Evolutionary conservation across 2,113 vertebrate species (phyloP).

Genomic region (Theristicus caerulescens): DNA sequence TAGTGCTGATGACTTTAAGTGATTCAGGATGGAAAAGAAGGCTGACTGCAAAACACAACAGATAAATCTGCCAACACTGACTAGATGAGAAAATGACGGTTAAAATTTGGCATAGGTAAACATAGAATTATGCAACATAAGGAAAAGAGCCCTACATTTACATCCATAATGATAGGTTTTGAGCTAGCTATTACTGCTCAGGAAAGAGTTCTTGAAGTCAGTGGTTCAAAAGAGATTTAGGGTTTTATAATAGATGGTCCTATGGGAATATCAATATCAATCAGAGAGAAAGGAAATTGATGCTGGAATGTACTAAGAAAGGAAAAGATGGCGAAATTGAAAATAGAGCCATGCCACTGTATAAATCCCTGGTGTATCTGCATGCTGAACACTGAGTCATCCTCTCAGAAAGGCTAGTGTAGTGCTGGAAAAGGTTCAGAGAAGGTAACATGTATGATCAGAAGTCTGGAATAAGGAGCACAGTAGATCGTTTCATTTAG

Average conservation of each 20-base stretch:
- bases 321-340: neutral
- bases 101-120: neutral
- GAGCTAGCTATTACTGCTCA: neutral
- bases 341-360: neutral
- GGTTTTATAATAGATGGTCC: neutral
- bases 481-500: neutral
- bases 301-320: neutral
- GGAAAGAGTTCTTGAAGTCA: neutral
- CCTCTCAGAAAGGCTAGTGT: neutral
- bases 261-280: neutral
- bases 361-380: neutral
- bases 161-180: neutral
- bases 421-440: neutral
- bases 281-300: neutral
- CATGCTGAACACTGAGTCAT: neutral
- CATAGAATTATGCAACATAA: neutral
- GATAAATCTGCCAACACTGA: neutral
- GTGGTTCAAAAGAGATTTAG: neutral
- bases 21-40: neutral
- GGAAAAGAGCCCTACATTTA: neutral
- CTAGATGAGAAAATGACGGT: neutral
- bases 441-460: neutral
- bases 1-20: fast-evolving
- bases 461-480: neutral
- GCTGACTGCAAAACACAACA: neutral